A percentile compares a stretch with the other conserved stretches of the same genome.
Evolutionary conservation across 92 coral and sea anemone genomes (phyloP).

Genomic region (Desmophyllum pertusum): DNA sequence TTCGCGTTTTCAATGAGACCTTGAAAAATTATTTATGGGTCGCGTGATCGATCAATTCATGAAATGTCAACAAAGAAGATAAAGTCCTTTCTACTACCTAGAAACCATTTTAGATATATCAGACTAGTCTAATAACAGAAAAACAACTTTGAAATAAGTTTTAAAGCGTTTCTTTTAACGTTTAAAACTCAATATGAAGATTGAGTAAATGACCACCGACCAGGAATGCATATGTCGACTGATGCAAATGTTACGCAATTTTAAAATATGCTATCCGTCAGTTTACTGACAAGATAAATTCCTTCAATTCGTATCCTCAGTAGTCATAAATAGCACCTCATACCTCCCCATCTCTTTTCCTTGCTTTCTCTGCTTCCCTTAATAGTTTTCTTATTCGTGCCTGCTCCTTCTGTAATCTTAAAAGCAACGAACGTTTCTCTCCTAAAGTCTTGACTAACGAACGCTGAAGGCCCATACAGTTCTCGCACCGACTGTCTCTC

Average conservation of each 20-base stretch:
- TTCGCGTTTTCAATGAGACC: neutral
- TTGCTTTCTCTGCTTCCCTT: conserved; percentile 60
- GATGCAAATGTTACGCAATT: neutral
- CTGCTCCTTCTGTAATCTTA: conserved; percentile 64
- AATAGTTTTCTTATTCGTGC: conserved; percentile 52
- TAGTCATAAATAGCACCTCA: neutral
- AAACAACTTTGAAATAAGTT: neutral
- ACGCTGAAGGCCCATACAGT: conserved; percentile 61
- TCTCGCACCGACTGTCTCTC: conserved; percentile 59
- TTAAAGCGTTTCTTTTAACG: neutral
- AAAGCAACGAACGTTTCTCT: conserved; percentile 60
- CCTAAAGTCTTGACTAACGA: conserved; percentile 58
- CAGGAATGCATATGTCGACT: too few species aligned
- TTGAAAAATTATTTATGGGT: too few species aligned
- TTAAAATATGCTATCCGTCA: neutral
- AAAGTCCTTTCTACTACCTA: neutral
- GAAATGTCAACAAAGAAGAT: neutral
- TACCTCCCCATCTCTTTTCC: conserved; percentile 47
- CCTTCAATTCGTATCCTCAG: neutral
- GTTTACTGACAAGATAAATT: neutral
- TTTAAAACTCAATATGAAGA: too few species aligned
- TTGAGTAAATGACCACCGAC: too few species aligned
- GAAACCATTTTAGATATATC: neutral
- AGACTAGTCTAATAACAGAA: neutral
- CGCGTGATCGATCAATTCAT: too few species aligned